A percentile compares a stretch with the other conserved stretches of the same genome.
Conservation (phyloP, 2,888 invertebrate species). For the Diogma glabrata region DNA sequence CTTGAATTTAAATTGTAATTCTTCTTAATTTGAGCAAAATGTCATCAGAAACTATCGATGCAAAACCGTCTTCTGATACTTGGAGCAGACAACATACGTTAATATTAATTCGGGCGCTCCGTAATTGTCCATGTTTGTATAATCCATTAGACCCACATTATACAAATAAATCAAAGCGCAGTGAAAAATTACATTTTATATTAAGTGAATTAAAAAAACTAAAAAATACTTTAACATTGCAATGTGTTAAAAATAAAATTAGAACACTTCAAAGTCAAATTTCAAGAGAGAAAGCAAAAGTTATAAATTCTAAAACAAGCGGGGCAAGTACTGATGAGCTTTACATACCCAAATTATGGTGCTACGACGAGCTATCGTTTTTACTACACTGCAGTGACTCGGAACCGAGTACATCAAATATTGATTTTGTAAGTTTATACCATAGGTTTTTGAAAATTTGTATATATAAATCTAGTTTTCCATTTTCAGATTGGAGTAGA, state of each 20-base stretch:
- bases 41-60: no score
- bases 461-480: not conserved
- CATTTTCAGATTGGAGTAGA: not conserved
- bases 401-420: constrained; percentile 2
- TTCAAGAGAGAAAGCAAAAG: no score
- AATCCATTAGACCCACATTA: not conserved
- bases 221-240: no score
- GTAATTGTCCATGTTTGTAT: not conserved
- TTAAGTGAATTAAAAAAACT: no score
- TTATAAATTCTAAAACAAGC: no score
- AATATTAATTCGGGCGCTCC: not conserved
- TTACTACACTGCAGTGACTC: not conserved
- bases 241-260: not conserved
- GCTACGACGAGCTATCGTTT: not conserved
- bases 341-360: no score
- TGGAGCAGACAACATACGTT: not conserved
- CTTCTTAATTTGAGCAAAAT: no score
- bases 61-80: not conserved
- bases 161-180: not conserved
- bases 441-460: not conserved
- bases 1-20: no score
- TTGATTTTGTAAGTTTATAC: not conserved
- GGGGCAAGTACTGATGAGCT: no score
- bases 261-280: no score
- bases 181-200: not conserved